phyloP scores from a whole-genome alignment of 2,113 vertebrate species.

The Ursus arctos region DNA sequence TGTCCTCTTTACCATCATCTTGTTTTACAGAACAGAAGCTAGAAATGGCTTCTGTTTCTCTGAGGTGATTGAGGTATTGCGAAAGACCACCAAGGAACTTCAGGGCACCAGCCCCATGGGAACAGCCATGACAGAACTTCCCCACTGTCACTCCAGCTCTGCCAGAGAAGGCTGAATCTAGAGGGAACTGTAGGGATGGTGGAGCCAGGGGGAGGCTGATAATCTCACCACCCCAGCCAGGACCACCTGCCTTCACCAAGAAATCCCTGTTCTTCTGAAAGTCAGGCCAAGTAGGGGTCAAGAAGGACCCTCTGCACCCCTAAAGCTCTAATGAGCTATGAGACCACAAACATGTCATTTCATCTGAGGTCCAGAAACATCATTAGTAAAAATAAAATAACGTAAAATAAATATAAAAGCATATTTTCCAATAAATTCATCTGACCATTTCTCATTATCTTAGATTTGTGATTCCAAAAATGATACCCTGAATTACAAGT shows the following conservation, averaged over 20 bases:
- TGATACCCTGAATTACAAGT: neutral
- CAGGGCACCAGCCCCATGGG: neutral
- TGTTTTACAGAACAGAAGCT: conserved; percentile 20
- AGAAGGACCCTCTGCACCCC: neutral
- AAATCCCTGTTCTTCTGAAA: neutral
- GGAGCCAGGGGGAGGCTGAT: neutral
- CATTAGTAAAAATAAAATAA: conserved; percentile 45
- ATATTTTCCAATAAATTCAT: neutral
- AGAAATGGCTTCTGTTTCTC: neutral
- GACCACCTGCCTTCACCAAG: neutral
- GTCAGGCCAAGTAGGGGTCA: neutral
- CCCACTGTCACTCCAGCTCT: neutral
- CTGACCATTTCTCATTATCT: neutral
- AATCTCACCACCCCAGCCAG: neutral
- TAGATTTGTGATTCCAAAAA: conserved; percentile 55
- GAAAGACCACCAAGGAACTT: neutral
- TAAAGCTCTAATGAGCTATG: neutral
- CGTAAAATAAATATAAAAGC: conserved; percentile 34
- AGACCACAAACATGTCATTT: neutral
- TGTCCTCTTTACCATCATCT: neutral
- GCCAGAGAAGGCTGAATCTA: neutral
- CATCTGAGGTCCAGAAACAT: neutral
- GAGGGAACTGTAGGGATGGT: neutral
- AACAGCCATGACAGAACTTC: neutral
- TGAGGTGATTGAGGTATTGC: neutral